Evolutionary conservation across 2,113 vertebrate genomes (phyloP).

Genomic region (Daubentonia madagascariensis): DNA sequence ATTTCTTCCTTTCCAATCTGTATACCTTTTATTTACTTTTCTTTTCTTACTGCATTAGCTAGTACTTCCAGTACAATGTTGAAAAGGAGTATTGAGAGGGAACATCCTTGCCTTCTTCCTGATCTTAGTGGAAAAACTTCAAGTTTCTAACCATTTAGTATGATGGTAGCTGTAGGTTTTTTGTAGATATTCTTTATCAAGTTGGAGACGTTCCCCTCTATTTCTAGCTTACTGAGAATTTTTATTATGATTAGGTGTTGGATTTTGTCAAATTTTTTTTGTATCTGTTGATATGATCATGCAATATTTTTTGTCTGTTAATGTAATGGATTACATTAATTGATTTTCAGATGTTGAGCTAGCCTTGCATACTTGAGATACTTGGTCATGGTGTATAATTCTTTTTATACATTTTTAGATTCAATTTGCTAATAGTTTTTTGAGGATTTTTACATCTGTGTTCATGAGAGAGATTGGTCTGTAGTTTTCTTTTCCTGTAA

Average conservation of each 20-base stretch:
- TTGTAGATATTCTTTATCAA: background rate
- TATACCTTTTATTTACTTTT: background rate
- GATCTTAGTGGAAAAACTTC: background rate
- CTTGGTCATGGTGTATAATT: background rate
- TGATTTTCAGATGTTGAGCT: background rate
- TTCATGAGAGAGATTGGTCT: background rate
- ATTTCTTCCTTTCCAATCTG: background rate
- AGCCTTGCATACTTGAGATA: background rate
- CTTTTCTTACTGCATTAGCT: background rate
- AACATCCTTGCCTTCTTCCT: background rate
- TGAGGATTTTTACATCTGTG: background rate
- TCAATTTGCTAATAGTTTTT: background rate
- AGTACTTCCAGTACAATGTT: background rate
- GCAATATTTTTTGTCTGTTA: background rate
- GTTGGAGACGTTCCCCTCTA: background rate
- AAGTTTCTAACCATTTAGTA: background rate
- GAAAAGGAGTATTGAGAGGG: background rate
- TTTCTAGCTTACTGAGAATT: background rate
- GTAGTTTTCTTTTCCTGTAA: background rate
- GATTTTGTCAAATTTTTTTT: background rate
- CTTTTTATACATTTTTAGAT: background rate
- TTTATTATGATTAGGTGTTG: background rate
- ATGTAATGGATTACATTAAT: background rate
- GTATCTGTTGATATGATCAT: background rate
- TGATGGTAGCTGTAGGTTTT: background rate